phyloP scores from a whole-genome alignment of 2,888 invertebrate genomes.

The Drosophila nr. medialis region DNA sequence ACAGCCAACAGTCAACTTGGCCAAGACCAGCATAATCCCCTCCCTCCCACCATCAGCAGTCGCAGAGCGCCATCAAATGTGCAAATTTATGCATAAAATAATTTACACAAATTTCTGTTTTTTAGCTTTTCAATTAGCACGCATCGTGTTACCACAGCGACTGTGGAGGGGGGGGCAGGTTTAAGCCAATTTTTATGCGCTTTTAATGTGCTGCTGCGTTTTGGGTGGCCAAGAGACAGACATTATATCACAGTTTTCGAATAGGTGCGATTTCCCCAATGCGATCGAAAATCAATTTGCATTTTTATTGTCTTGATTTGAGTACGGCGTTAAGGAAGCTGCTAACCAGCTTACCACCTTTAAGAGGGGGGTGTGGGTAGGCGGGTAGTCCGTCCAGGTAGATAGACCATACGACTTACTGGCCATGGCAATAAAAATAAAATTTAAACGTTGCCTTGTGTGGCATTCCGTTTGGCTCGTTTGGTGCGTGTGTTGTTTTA shows the following conservation, averaged over 20 bases:
- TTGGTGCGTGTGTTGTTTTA: slow-evolving; percentile 44
- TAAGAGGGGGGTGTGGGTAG: not conserved
- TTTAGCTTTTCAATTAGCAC: slow-evolving; percentile 71
- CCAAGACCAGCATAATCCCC: not conserved
- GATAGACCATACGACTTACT: slow-evolving; percentile 13
- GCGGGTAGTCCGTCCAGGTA: not conserved
- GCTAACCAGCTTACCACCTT: not conserved
- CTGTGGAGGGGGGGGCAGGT: not conserved
- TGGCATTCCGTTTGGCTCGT: slow-evolving; percentile 38
- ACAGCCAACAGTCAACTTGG: not conserved
- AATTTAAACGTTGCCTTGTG: slow-evolving; percentile 67
- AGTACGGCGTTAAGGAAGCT: slow-evolving; percentile 21
- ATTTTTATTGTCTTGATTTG: slow-evolving; percentile 66
- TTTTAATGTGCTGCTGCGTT: slow-evolving; percentile 65
- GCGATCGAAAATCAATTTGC: slow-evolving; percentile 72
- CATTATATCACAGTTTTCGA: slow-evolving; percentile 35
- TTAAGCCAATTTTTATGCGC: slow-evolving; percentile 61
- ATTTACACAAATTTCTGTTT: slow-evolving; percentile 74
- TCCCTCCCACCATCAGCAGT: not conserved
- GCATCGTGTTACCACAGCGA: slow-evolving; percentile 46
- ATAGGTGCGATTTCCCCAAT: slow-evolving; percentile 68
- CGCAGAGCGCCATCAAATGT: slow-evolving; percentile 55
- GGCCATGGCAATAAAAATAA: slow-evolving; percentile 61
- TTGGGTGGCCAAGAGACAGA: slow-evolving; percentile 64
- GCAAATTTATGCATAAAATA: slow-evolving; percentile 74